Conservation (phyloP, 2,113 vertebrate genomes). For the Pantherophis guttatus region DNA sequence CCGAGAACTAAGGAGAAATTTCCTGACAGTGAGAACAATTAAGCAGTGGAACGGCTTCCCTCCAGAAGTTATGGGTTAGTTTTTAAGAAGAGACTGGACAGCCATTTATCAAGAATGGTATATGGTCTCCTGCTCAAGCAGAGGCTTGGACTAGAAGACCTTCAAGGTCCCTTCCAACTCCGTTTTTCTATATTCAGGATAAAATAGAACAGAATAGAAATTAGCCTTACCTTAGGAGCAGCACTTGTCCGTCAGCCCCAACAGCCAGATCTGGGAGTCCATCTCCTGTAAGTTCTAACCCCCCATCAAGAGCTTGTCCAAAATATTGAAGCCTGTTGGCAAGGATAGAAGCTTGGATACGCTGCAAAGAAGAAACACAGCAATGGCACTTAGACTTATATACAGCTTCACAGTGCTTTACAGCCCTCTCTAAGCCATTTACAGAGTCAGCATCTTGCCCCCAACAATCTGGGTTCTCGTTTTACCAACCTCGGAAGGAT, state of each 20-base stretch:
- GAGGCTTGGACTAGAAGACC: not conserved
- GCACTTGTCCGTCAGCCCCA: slow-evolving; percentile 69
- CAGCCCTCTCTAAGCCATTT: too few relatives aligned
- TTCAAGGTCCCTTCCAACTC: not conserved
- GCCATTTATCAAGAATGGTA: too few relatives aligned
- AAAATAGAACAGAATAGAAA: not conserved
- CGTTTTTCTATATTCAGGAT: not conserved
- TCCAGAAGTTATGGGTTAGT: too few relatives aligned
- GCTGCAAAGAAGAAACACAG: slow-evolving; percentile 53
- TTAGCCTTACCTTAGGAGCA: slow-evolving; percentile 75
- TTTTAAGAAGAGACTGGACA: too few relatives aligned
- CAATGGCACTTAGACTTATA: too few relatives aligned
- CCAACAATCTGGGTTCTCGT: too few relatives aligned
- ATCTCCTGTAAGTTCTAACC: slow-evolving; percentile 74
- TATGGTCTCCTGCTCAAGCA: not conserved
- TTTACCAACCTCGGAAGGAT: too few relatives aligned
- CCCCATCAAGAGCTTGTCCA: slow-evolving; percentile 76
- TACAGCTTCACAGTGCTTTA: too few relatives aligned
- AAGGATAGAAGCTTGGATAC: slow-evolving; percentile 61
- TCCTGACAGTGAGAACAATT: too few relatives aligned
- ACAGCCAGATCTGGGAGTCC: slow-evolving; percentile 74
- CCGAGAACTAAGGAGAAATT: too few relatives aligned
- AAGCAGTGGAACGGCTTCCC: too few relatives aligned
- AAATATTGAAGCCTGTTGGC: slow-evolving; percentile 67
- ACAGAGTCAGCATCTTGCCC: too few relatives aligned